A percentile compares a stretch with the other conserved stretches of the same genome.
Evolutionary conservation across 2,797 vertebrate genomes (phyloP).

Genomic region (Ptychadena robeensis): DNA sequence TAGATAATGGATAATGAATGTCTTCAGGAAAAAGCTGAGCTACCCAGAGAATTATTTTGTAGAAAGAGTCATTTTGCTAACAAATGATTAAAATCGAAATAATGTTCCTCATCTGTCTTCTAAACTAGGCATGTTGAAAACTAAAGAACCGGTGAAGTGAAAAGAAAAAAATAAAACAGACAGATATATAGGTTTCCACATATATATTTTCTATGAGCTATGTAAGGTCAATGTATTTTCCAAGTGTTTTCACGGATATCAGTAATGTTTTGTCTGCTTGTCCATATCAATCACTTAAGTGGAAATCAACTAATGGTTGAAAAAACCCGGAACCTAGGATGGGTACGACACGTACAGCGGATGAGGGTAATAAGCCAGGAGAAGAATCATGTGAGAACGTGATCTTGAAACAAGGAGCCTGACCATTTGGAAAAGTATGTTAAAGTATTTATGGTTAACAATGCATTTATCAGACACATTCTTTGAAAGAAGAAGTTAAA

Average conservation of each 20-base stretch:
- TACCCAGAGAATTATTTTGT: no score
- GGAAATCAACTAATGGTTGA: conserved; percentile 14
- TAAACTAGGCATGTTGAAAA: conserved; percentile 64
- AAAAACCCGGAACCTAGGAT: background rate
- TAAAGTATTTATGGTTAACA: background rate
- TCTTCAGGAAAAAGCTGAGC: no score
- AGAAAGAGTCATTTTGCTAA: no score
- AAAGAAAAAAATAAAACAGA: background rate
- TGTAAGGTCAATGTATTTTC: conserved; percentile 27
- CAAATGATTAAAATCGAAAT: no score
- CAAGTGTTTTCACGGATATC: conserved; percentile 37
- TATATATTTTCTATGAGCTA: conserved; percentile 17
- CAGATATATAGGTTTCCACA: background rate
- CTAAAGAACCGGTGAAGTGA: background rate
- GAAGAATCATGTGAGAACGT: background rate
- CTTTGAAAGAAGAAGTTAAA: background rate
- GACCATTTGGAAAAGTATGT: background rate
- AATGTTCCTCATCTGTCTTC: no score
- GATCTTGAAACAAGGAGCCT: background rate
- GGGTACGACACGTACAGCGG: background rate
- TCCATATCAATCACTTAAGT: conserved; percentile 32
- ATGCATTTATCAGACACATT: background rate
- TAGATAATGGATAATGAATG: no score
- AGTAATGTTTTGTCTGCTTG: conserved; percentile 33
- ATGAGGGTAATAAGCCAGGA: background rate